Percentiles rank a stretch among this genome's conserved stretches.
These are phyloP conservation scores for Brenthis daphne DNA, from an alignment of 2,888 invertebrate genomes.

Conservation along the genomic window DNA sequence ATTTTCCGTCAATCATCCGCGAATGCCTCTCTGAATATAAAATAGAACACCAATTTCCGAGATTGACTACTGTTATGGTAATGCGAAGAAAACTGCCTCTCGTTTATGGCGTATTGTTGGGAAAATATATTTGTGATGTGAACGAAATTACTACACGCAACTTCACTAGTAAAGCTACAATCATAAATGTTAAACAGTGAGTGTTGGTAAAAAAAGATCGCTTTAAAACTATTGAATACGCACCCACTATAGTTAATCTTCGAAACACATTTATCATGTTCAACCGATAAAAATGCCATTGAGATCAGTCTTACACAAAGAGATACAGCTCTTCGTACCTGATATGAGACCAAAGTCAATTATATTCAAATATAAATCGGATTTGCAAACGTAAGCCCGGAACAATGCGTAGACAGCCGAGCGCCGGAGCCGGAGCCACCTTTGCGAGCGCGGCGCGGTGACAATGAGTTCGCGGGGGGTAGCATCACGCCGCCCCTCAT, in stretches of 20 bases:
- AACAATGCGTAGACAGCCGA: conserved; percentile 71
- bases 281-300: conserved; percentile 78
- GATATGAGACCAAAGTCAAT: conserved; percentile 78
- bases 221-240: conserved; percentile 38
- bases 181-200: too few species aligned
- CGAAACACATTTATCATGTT: conserved; percentile 80
- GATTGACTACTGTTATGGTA: conserved; percentile 60
- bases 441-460: conserved; percentile 33
- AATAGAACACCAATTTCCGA: conserved; percentile 49
- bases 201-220: neutral
- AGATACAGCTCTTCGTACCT: conserved; percentile 70
- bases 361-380: conserved; percentile 83
- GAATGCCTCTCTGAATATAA: conserved; percentile 59
- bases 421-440: conserved; percentile 62
- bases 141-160: too few species aligned
- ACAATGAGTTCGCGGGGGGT: conserved; percentile 14
- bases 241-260: conserved; percentile 70
- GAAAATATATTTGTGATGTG: conserved; percentile 17
- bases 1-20: conserved; percentile 42
- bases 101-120: conserved; percentile 51
- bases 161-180: too few species aligned
- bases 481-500: conserved; percentile 20
- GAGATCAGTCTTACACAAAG: conserved; percentile 76
- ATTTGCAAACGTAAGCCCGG: conserved; percentile 79
- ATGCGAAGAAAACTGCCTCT: conserved; percentile 50